Conservation (phyloP, 2,797 vertebrate genomes). For the Myotis myotis region DNA sequence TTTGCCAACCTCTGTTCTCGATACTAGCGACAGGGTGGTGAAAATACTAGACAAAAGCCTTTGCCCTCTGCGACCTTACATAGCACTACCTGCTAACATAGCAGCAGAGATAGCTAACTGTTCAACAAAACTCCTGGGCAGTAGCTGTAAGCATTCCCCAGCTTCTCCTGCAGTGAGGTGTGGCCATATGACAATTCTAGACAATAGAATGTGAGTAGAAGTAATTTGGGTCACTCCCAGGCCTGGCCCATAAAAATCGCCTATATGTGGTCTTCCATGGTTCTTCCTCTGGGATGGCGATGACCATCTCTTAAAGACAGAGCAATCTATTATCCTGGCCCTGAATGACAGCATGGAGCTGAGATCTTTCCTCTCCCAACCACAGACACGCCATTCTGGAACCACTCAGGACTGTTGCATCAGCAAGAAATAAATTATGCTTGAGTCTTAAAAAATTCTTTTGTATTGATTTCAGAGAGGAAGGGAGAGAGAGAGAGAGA, state of each 20-base stretch:
- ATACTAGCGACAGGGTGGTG: neutral
- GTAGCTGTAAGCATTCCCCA: rapidly evolving
- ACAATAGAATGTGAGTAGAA: neutral
- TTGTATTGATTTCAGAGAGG: too few species aligned
- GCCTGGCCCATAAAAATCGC: neutral
- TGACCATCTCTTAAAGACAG: neutral
- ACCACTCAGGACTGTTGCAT: neutral
- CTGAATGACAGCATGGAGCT: rapidly evolving
- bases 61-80: neutral
- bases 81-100: neutral
- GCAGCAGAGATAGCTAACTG: neutral
- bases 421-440: neutral
- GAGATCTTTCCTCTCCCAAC: neutral
- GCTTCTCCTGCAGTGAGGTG: neutral
- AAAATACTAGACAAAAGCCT: neutral
- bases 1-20: neutral
- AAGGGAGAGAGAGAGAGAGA: too few species aligned
- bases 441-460: neutral
- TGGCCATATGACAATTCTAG: neutral
- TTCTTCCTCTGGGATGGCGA: neutral
- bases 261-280: neutral
- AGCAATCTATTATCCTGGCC: neutral
- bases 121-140: neutral
- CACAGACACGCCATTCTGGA: neutral
- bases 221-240: neutral